Conservation (phyloP, 2,888 invertebrate genomes). For the Drosophila mettleri region DNA sequence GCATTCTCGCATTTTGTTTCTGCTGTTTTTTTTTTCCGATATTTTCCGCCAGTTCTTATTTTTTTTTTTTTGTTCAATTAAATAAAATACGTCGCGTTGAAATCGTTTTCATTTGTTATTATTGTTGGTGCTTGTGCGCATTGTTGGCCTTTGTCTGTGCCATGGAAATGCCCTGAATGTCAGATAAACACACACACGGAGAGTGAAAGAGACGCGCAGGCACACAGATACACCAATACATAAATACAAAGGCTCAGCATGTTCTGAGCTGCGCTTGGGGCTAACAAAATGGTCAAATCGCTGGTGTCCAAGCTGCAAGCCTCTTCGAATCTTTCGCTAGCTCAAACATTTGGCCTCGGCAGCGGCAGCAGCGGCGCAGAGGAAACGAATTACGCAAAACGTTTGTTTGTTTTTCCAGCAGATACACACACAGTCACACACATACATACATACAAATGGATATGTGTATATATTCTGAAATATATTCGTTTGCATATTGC, state of each 20-base stretch:
- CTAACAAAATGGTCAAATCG: slow-evolving; percentile 81
- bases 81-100: slow-evolving; percentile 52
- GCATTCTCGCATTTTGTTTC: slow-evolving; percentile 14
- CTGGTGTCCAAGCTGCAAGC: slow-evolving; percentile 83
- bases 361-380: slow-evolving; percentile 53
- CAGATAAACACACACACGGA: slow-evolving; percentile 29
- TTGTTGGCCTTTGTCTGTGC: slow-evolving; percentile 37
- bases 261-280: slow-evolving; percentile 31
- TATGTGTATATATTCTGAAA: background rate
- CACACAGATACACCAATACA: slow-evolving; percentile 7
- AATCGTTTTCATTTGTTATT: slow-evolving; percentile 54
- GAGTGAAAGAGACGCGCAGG: background rate
- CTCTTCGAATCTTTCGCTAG: slow-evolving; percentile 80
- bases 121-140: slow-evolving; percentile 49
- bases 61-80: slow-evolving; percentile 63
- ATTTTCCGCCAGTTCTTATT: slow-evolving; percentile 30
- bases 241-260: slow-evolving; percentile 30
- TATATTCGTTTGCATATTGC: slow-evolving; percentile 43
- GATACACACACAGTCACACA: slow-evolving; percentile 17
- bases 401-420: slow-evolving; percentile 51
- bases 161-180: slow-evolving; percentile 54
- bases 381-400: slow-evolving; percentile 82
- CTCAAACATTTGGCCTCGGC: slow-evolving; percentile 76
- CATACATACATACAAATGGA: slow-evolving; percentile 12
- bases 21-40: slow-evolving; percentile 13